phyloP scores from a whole-genome alignment of 1,140 invertebrate species.

The Mycetomoellerius zeteki region DNA sequence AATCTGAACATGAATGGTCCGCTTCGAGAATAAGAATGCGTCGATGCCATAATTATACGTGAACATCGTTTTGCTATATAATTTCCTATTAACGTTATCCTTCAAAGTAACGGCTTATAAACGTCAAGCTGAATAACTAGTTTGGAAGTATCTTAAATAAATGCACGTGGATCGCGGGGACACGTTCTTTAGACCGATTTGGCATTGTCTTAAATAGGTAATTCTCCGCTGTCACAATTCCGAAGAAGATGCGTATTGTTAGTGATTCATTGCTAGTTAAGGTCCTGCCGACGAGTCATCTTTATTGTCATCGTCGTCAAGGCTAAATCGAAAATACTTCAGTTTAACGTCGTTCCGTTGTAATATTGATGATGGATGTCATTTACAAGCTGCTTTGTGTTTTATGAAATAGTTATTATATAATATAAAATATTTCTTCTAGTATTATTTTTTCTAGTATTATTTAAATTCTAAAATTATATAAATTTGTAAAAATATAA shows the following conservation, averaged over 20 bases:
- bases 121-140: conserved; percentile 8
- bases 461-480: too few species aligned
- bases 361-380: background rate
- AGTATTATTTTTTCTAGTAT: background rate
- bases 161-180: conserved; percentile 5
- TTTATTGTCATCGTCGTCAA: conserved; percentile 77
- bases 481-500: background rate
- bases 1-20: conserved; percentile 32
- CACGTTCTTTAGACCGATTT: conserved; percentile 48
- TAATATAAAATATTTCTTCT: background rate
- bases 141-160: conserved; percentile 13
- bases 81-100: conserved; percentile 13
- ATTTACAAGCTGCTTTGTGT: conserved; percentile 21
- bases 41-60: conserved; percentile 36
- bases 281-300: conserved; percentile 75
- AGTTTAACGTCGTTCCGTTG: conserved; percentile 61
- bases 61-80: conserved; percentile 19
- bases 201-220: conserved; percentile 65
- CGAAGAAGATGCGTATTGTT: conserved; percentile 72
- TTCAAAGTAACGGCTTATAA: background rate
- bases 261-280: conserved; percentile 74
- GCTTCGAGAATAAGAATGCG: conserved; percentile 34
- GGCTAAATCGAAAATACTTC: conserved; percentile 54
- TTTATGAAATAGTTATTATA: conserved; percentile 31
- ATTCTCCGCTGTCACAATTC: conserved; percentile 54